Evolutionary conservation across 1,140 invertebrate genomes (phyloP).

Genomic region (Magallana ariakensis): DNA sequence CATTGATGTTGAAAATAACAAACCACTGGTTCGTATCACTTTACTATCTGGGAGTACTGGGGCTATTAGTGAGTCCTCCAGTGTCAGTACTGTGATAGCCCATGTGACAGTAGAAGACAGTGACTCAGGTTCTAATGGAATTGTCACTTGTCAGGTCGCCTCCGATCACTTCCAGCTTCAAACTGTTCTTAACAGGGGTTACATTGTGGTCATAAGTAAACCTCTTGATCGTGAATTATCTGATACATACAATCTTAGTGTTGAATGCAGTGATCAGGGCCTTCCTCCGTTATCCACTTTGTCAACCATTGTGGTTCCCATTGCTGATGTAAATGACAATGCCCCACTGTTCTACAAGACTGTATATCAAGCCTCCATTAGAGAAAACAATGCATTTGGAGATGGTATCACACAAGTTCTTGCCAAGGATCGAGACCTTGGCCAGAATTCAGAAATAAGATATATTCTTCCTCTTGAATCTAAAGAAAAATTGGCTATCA

Average conservation of each 20-base stretch:
- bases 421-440: conserved; percentile 94
- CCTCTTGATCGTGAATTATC: conserved; percentile 61
- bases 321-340: conserved; percentile 96
- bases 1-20: conserved; percentile 95
- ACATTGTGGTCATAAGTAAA: conserved; percentile 58
- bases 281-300: conserved; percentile 87
- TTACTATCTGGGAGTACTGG: conserved; percentile 60
- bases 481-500: conserved; percentile 54
- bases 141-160: conserved; percentile 57
- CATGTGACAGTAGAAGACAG: conserved; percentile 67
- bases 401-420: conserved; percentile 82
- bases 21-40: conserved; percentile 87
- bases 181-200: conserved; percentile 50
- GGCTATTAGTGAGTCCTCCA: conserved; percentile 58
- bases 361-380: conserved; percentile 77
- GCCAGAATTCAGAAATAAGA: conserved; percentile 85
- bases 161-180: conserved; percentile 59
- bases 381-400: conserved; percentile 63
- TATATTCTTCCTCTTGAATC: conserved; percentile 82
- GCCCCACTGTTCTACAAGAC: conserved; percentile 94
- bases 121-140: conserved; percentile 67
- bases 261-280: conserved; percentile 84
- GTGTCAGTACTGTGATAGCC: conserved; percentile 65
- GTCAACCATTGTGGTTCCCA: conserved; percentile 94
- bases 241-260: conserved; percentile 60